Evolutionary conservation across 2,888 invertebrate species (phyloP), one percentile per base, ranked within the genome.

Genomic region (Dryobotodes eremita): DNA sequence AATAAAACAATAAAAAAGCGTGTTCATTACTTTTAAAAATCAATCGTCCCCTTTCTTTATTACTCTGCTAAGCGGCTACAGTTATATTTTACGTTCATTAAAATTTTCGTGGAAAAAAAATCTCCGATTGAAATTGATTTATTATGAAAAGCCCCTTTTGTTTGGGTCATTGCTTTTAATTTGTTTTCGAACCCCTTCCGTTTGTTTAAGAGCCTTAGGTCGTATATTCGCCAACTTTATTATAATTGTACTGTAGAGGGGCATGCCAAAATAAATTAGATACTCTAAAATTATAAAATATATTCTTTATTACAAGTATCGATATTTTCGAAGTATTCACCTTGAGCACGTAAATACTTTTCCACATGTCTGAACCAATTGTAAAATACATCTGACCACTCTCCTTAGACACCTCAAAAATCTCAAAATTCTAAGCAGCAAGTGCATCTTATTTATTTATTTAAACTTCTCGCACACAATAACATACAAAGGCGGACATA

Each of bases 121-220:
- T 68, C 61, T 46, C 65, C 57, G 71, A 85, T 66, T 76, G 66
- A 81, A 87, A 89, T 84, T 86, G 74, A 86, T 87, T 88, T 88
- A 84, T 82, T 79, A 86, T 84, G 70, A 87, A 86, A 86, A 81
- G 79, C 82, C 73, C 75, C 81, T 86, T 88, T 86, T 89, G 82
- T 88, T 89, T 83, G 83, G 88, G 77, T 83, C 84, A 83, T 79
- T 83, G 81, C 80, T 87, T 89, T 88, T 88, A 86, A 88, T 88
- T 88, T 83, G 65, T 89, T 89, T 89, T 84, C 77, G 71, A 83
- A 85, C 74, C 84, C 81, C 62, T 84, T 83, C 62, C 84, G 77
- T 89, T 89, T 88, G 75, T 86, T 83, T 77, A 79, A 84, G 70
- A 86, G 75, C 70, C 73, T 84, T 80, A 79, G 80, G 64, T 79